Evolutionary conservation across 1,140 invertebrate genomes (phyloP).

Genomic region (Habropoda laboriosa): DNA sequence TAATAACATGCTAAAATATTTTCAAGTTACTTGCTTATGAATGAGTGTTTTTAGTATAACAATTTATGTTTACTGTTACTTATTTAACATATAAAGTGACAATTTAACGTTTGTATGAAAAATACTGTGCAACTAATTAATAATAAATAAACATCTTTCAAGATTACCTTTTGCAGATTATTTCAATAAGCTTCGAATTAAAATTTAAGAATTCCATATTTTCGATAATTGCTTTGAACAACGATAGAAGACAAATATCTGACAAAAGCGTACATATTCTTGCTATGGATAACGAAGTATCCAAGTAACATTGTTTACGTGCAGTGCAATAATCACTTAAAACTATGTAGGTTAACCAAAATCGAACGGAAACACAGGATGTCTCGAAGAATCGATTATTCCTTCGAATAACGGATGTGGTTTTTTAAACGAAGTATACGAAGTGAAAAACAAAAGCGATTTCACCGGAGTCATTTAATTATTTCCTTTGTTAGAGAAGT

Average conservation of each 20-base stretch:
- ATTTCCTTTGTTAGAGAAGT: not conserved
- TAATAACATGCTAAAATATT: too few relatives aligned
- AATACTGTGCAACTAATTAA: too few relatives aligned
- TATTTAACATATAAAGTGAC: too few relatives aligned
- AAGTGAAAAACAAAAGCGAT: not conserved
- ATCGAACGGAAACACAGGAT: not conserved
- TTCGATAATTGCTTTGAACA: not conserved
- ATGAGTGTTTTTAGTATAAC: too few relatives aligned
- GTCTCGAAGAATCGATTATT: constrained; percentile 28
- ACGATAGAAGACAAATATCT: not conserved
- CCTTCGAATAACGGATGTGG: not conserved
- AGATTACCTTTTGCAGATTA: too few relatives aligned
- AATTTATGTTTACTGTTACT: too few relatives aligned
- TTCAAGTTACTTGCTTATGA: too few relatives aligned
- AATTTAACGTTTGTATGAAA: too few relatives aligned
- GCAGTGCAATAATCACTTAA: not conserved
- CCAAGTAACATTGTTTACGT: not conserved
- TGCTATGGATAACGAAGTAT: not conserved
- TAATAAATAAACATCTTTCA: too few relatives aligned
- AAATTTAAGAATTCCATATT: not conserved
- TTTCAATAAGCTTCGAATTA: too few relatives aligned
- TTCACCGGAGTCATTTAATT: not conserved
- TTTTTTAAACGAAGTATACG: not conserved
- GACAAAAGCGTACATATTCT: not conserved
- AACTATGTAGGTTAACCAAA: constrained; percentile 2